These are phyloP conservation scores for Heliconius cydno DNA, from an alignment of 2,888 invertebrate species.

Conservation along the genomic window DNA sequence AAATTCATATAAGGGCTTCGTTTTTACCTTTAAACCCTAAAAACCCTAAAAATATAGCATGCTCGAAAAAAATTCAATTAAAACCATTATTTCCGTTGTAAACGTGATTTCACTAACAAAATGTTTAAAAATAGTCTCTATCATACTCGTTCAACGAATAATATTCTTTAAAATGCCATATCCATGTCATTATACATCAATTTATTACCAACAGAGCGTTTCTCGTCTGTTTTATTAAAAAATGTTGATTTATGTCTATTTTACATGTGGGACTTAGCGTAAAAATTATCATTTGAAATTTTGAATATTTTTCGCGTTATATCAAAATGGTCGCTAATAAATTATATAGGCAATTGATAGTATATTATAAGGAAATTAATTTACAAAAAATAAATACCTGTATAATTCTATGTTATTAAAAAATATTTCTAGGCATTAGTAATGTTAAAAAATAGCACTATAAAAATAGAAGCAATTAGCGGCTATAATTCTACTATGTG, in stretches of 20 bases:
- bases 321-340: background rate
- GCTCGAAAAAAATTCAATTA: too few relatives aligned
- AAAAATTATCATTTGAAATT: background rate
- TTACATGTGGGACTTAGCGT: background rate
- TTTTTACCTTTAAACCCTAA: background rate
- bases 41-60: background rate
- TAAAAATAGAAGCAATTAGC: background rate
- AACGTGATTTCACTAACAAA: background rate
- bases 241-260: constrained; percentile 14
- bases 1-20: too few relatives aligned
- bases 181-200: constrained; percentile 4
- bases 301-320: background rate
- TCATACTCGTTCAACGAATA: background rate
- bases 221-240: constrained; percentile 18
- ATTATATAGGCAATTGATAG: background rate
- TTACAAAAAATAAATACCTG: background rate
- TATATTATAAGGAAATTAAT: background rate
- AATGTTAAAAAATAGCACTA: background rate
- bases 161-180: constrained; percentile 10
- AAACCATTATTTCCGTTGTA: background rate
- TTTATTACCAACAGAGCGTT: constrained; percentile 9
- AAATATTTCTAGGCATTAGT: background rate
- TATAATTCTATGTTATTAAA: too few relatives aligned
- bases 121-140: background rate
- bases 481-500: constrained; percentile 1